These are phyloP conservation scores for Caenorhabditis latens DNA, from an alignment of 1,140 invertebrate genomes.

Conservation along the genomic window DNA sequence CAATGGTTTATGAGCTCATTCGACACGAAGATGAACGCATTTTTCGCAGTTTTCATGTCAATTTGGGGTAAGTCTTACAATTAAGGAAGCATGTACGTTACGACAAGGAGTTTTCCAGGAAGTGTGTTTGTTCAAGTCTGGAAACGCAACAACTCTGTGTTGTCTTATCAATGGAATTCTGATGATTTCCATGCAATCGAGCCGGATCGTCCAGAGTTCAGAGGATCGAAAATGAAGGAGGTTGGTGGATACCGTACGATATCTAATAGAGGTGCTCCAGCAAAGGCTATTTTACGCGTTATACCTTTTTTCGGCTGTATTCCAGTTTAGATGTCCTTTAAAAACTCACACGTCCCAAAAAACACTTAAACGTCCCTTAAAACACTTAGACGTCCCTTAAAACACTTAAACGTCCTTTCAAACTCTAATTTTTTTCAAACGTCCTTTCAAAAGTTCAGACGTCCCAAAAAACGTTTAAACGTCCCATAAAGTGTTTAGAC, in stretches of 20 bases:
- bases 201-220: constrained; percentile 57
- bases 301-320: too few relatives aligned
- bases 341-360: too few relatives aligned
- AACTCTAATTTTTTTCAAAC: too few relatives aligned
- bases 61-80: constrained; percentile 56
- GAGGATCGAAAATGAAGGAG: constrained; percentile 42
- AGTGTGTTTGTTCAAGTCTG: constrained; percentile 59
- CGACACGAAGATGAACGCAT: constrained; percentile 62
- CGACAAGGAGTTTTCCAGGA: background rate
- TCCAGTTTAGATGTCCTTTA: too few relatives aligned
- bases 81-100: background rate
- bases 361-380: too few relatives aligned
- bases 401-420: too few relatives aligned
- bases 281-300: too few relatives aligned
- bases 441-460: too few relatives aligned
- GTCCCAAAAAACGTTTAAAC: too few relatives aligned
- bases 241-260: background rate
- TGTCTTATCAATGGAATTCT: constrained; percentile 62
- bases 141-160: constrained; percentile 57
- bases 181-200: constrained; percentile 61
- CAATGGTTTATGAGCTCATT: constrained; percentile 62
- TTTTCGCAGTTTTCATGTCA: constrained; percentile 65
- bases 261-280: background rate
- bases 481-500: too few relatives aligned
- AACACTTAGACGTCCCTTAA: too few relatives aligned